Evolutionary conservation across 2,888 invertebrate genomes (phyloP), one percentile per base, ranked within the genome.

Genomic region (Andrena praecox): DNA sequence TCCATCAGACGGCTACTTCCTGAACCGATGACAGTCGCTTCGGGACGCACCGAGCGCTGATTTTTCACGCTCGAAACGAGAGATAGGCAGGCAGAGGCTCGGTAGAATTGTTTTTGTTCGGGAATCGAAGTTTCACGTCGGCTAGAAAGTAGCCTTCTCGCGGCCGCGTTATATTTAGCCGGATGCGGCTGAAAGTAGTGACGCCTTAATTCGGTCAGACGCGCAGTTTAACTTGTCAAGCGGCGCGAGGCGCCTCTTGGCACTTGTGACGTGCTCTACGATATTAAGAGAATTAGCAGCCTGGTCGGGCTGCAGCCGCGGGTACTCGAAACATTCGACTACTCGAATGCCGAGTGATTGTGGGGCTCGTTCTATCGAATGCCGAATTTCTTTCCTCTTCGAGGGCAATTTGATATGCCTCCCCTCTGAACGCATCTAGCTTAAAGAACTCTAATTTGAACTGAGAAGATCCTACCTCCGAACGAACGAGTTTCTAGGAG

Each of bases 141-240:
- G 6, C 52, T 48, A 72, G 71, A 70, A 72, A 75, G 80, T 71
- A 63, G 72, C 70, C 74, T 71, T 82, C 74, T 74, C 50, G 63
- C 80, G 66, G 16, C 42, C 42, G 42, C 72, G 82, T 59, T 82
- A 79, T 72, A 79, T 82, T 82, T 75, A 84, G 77, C 63, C 72
- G 66, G 79, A 74, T 54, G 72, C 54, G 71, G 62, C 68, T 54
- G 60, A 80, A 86, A 84, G 80, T 86, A 84, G 84, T 82, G 77
- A 74, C 75, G 84, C 73, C 75, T 66, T 73, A 82, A 84, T 82
- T 76, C 76, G 75, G 77, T 86, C 86, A 77, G 82, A 84, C 84
- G 71, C 71, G 84, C 67, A 66, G 74, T 85, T 86, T 66, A 81
- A 69, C 52, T 77, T 59, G 71, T 71, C 84, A 85, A 84, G 81